Evolutionary conservation across 2,113 vertebrate species (phyloP), one percentile per base, ranked within the genome.

Genomic region (Ovibos moschatus): DNA sequence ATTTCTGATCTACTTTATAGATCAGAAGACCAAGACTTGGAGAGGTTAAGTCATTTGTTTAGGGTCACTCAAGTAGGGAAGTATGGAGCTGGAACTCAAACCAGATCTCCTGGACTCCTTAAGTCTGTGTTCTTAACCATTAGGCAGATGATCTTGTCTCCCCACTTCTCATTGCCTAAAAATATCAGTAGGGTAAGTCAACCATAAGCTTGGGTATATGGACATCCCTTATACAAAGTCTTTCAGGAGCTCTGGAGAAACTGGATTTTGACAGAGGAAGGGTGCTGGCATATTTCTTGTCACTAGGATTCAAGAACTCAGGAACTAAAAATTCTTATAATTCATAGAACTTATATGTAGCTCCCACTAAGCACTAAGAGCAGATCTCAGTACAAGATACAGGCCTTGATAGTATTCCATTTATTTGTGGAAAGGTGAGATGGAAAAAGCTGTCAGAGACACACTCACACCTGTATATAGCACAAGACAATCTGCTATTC

Each of bases 391-490:
- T 36, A 71, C 16, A 79, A 92, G 50, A 86, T 47, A 2, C 33
- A 95, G 53, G 33, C 43, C 82, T 92, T 57, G n/a, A 92, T 92
- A 25, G 71, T 51, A 71, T 89, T 62, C 83, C 91, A 36, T 51
- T 97, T 95, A 91, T 89, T 84, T 93, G 74, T 94, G 94, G 74
- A 93, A 97, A 94, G 14, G 21, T 85, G n/a, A 95, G 47, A 76
- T 89, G 17, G 89, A 67, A 90, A 92, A 97, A 87, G 10, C 43
- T 96, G 58, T 71, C 92, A 94, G 86, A 96, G 33, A 62, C 87
- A 79, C 33, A 94, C 13, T 45, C 19, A 76, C 6, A 85, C 27
- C 36, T 95, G 76, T 84, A 94, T 87, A 62, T 89, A 87, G 74
- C 36, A 64, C 36, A 94, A 96, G 57, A 87, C 23, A 89, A 47